A percentile compares a stretch with the other conserved stretches of the same genome.
phyloP scores from a whole-genome alignment of 64 coral and sea anemone species.

The Stichodactyla helianthus region DNA sequence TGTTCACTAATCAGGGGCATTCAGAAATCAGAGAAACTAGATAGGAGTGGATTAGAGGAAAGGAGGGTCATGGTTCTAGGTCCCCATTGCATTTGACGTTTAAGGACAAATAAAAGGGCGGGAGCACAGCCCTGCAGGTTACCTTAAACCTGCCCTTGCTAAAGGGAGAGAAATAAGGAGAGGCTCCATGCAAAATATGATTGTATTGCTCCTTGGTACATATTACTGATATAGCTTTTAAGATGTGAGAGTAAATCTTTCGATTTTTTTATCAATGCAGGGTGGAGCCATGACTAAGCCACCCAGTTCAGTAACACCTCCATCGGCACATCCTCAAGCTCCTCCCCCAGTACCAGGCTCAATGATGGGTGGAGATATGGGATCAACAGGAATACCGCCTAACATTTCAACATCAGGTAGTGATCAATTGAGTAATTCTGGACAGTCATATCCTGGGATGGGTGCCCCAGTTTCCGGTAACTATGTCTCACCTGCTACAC shows the following conservation, averaged over 20 bases:
- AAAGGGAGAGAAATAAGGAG: no score
- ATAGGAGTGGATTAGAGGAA: no score
- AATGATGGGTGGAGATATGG: slow-evolving; percentile 9
- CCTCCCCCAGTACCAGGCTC: slow-evolving; percentile 9
- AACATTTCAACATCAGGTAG: slow-evolving; percentile 6
- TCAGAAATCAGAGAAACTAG: no score
- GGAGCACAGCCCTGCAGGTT: no score
- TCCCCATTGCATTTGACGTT: no score
- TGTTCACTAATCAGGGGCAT: no score
- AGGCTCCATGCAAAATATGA: no score
- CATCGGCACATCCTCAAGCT: neutral
- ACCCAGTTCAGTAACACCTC: neutral
- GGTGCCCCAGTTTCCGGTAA: neutral
- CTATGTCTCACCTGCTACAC: slow-evolving; percentile 4
- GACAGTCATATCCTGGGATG: neutral
- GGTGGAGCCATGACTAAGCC: neutral
- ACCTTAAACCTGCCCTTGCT: no score
- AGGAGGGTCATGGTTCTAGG: no score
- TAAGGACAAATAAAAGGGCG: no score
- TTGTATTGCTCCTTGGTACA: neutral
- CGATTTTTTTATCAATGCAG: neutral
- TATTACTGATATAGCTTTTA: no score
- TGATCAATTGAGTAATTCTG: slow-evolving; percentile 6
- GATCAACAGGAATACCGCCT: neutral
- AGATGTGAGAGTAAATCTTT: no score